Evolutionary conservation across 1,140 invertebrate species (phyloP), one percentile per base, ranked within the genome.

Genomic region (Drosophila watanabei): DNA sequence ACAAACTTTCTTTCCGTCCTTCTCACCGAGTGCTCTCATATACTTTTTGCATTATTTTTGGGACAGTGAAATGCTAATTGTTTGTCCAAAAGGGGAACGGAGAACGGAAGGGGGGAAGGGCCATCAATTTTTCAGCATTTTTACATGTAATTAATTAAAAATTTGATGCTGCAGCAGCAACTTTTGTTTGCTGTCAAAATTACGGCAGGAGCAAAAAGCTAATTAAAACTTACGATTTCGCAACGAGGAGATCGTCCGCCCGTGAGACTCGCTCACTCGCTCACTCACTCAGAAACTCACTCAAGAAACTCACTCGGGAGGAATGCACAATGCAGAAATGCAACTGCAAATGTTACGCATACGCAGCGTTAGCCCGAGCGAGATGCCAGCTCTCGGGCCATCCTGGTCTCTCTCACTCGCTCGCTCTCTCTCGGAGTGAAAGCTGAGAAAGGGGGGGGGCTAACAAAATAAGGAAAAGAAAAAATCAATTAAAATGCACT

Each of bases 401-500:
- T 63, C 39, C 49, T 56, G 51, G 39, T 60, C 39, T 35, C 2
- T 11, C 54, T 24, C 35, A 37, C 13, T 57, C 35, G 2, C 14
- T n/a, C 18, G 18, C 35, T 8, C 35, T 39, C 54, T 57, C 54
- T 57, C 20, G 9, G 56, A 61, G 61, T 58, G 68, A 46, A 69
- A 43, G 30, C 13, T 30, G 45, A 35, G 76, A 24, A 35, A 60
- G 51, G 35, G 18, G 24, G 24, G 24, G n/a, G 54, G 2, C 54
- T 39, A 57, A 28, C 14, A 57, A 57, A 57, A 57, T 39, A 71
- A 43, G 62, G 49, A 13, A 51, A 57, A 61, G 80, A 83, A 80
- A 89, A 90, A 90, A 90, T 90, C 86, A 90, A 90, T 90, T 90
- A 90, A 90, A 90, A 90, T 90, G 86, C 86, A 90, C 86, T 90